Base-by-base conservation (phyloP, 1,140 invertebrate genomes). In the Cyclargus thomasi region DNA sequence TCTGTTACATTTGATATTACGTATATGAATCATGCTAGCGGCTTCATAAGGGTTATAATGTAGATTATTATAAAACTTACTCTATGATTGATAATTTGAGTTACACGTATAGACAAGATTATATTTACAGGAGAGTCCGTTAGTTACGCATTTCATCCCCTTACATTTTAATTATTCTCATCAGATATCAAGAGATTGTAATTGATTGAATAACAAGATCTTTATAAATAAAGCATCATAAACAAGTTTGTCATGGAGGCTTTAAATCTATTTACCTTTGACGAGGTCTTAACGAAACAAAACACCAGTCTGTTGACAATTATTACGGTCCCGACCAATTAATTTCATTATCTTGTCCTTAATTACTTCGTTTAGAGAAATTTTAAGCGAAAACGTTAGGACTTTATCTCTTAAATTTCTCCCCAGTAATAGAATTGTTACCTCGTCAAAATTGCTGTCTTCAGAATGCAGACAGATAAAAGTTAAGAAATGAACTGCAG, bases 341-440 rank as follows among this genome's bases (percentile, higher is more conserved):
- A 55, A 17, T 55, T 55, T 6, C 53, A 55, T 55, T 59, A 59
- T 59, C 55, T 59, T 20, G n/a, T 55, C 53, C 21, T 59, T 59
- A 59, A 59, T 59, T 18, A 59, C 55, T 59, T 59, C 17, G 6
- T 7, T 59, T 20, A 59, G 20, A 55, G 55, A 20, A 59, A 59
- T 59, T 59, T 59, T 59, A 59, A 20, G 55, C n/a, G n/a, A 59
- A 21, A 59, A 4, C 10, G 20, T 18, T 59, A 59, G 55, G 55
- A 21, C 55, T 20, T 59, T 20, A 59, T n/a, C 55, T 59, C 18
- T 21, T 47, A 14, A 47, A 59, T 22, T 59, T 59, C 10, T 59
- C 20, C 8, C 18, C 55, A 29, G 55, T 20, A 59, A 59, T 47
- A 47, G 14, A 47, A 14, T 47, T 47, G 39, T 47, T 11, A 47